phyloP scores from a whole-genome alignment of 2,113 vertebrate species.

The Phrynosoma blainvillii region DNA sequence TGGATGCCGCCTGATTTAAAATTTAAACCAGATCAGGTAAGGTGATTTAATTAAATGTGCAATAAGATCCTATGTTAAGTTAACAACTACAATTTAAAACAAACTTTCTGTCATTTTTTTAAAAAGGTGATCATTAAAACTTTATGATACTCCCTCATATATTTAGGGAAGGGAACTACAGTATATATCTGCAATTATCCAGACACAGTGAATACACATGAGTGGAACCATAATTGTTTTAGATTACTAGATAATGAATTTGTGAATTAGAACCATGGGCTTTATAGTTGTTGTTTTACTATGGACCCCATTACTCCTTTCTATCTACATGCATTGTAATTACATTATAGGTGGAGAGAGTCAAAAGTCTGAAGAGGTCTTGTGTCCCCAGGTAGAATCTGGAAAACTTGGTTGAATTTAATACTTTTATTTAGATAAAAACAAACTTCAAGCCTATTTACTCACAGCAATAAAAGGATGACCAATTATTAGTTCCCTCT shows the following conservation, averaged over 20 bases:
- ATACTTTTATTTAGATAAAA: neutral
- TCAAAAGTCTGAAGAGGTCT: neutral
- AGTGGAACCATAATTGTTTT: neutral
- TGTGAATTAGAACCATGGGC: neutral
- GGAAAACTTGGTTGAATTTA: neutral
- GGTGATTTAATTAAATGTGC: too few relatives aligned
- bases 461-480: neutral
- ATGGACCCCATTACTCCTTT: too few relatives aligned
- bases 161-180: too few relatives aligned
- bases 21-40: too few relatives aligned
- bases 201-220: too few relatives aligned
- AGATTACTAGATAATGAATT: conserved; percentile 1
- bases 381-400: neutral
- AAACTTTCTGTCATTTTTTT: too few relatives aligned
- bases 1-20: too few relatives aligned
- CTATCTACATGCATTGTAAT: neutral
- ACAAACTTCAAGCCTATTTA: neutral
- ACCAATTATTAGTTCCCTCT: neutral
- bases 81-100: too few relatives aligned
- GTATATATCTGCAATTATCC: too few relatives aligned
- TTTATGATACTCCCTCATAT: too few relatives aligned
- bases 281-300: neutral
- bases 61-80: too few relatives aligned
- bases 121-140: too few relatives aligned
- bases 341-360: neutral